Evolutionary conservation across 1,140 invertebrate species (phyloP), one percentile per base, ranked within the genome.

Genomic region (Drosophila baimaii): DNA sequence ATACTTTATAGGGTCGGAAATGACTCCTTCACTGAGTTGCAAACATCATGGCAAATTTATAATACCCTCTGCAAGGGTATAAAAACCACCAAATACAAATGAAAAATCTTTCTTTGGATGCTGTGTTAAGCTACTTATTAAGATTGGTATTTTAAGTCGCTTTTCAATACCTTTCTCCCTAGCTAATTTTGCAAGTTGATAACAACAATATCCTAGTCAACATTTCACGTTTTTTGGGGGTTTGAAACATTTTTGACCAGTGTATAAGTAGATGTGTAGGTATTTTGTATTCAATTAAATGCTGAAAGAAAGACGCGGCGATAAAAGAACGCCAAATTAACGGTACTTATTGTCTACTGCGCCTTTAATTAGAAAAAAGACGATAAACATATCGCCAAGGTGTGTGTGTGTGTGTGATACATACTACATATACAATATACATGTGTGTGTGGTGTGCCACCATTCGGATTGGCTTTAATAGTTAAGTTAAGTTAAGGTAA

Each of bases 251-350:
- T 33, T 52, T 35, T 52, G 2, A 9, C 13, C 27, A 51, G 29
- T 52, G 49, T n/a, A 15, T 21, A 33, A 8, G 19, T 21, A 21
- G 12, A 52, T 52, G 49, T 33, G 13, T 52, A 52, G 19, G 51
- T 52, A 52, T 52, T 52, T 52, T 52, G 51, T 54, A 54, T 54
- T 54, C 51, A 54, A 54, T 54, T 54, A 31, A 54, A 54, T 54
- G 51, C 31, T 54, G 33, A 54, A 54, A 35, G 51, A 54, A 54
- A 54, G 51, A 54, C 31, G 51, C 51, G 31, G 33, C 51, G 51
- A 54, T 54, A 54, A 54, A 54, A 54, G 51, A 54, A 54, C 51
- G 51, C 51, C 51, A 54, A 54, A 54, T 54, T 54, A 54, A 54
- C 51, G 51, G 51, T 54, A 54, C 51, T 54, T 54, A 54, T 54